A percentile compares a stretch with the other conserved stretches of the same genome.
These are phyloP conservation scores for Abscondita cerata DNA, from an alignment of 2,888 invertebrate genomes.

Conservation along the genomic window DNA sequence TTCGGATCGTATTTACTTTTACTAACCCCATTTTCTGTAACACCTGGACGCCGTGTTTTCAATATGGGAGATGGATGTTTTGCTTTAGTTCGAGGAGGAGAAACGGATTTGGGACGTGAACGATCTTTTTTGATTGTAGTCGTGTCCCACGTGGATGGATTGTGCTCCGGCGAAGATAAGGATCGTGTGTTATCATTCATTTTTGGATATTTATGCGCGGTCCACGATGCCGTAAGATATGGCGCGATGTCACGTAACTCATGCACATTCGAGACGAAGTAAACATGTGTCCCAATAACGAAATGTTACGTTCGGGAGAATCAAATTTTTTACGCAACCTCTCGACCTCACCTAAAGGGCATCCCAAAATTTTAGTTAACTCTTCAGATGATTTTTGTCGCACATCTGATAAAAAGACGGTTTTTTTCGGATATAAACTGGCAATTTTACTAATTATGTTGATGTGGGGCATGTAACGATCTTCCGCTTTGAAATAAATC, in stretches of 20 bases:
- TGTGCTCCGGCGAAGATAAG: constrained; percentile 62
- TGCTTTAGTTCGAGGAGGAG: constrained; percentile 61
- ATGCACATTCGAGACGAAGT: constrained; percentile 79
- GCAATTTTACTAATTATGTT: constrained; percentile 90
- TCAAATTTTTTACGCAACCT: constrained; percentile 77
- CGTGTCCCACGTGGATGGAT: constrained; percentile 45
- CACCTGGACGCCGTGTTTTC: constrained; percentile 43
- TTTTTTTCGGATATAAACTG: constrained; percentile 57
- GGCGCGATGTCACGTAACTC: constrained; percentile 80
- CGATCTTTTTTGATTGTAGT: constrained; percentile 58
- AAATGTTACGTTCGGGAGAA: constrained; percentile 61
- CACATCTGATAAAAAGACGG: constrained; percentile 40
- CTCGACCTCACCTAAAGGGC: constrained; percentile 73
- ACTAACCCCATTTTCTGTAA: constrained; percentile 49
- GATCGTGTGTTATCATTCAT: constrained; percentile 72
- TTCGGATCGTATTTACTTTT: constrained; percentile 77
- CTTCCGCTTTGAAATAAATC: constrained; percentile 70
- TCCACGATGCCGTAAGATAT: constrained; percentile 80
- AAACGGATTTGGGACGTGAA: constrained; percentile 58
- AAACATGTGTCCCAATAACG: constrained; percentile 78
- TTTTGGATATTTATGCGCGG: constrained; percentile 79
- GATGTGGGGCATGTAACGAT: constrained; percentile 86
- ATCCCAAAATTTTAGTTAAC: constrained; percentile 53
- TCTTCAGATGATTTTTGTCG: constrained; percentile 50
- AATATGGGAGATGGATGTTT: constrained; percentile 56